phyloP scores from a whole-genome alignment of 1,140 invertebrate genomes.

The Hesperophylax magnus region DNA sequence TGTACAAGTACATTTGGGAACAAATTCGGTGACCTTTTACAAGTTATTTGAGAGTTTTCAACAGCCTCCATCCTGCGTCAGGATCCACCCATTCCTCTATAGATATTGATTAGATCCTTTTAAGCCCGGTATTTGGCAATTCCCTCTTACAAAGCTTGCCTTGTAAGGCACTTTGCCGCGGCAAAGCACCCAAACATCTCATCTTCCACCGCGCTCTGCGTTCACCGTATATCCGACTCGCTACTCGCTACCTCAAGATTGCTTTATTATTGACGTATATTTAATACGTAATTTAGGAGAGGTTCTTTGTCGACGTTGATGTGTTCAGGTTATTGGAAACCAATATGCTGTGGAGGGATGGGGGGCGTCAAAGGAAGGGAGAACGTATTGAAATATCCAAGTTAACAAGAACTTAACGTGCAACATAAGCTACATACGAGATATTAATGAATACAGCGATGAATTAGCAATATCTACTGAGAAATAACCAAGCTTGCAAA shows the following conservation, averaged over 20 bases:
- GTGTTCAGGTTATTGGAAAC: conserved; percentile 15
- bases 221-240: background rate
- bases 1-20: too few species aligned
- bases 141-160: background rate
- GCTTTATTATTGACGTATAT: conserved; percentile 27
- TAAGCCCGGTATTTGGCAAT: background rate
- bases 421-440: too few species aligned
- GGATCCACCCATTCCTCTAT: too few species aligned
- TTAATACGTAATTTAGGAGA: conserved; percentile 17
- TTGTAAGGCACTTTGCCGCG: background rate
- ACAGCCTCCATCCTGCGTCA: too few species aligned
- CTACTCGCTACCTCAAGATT: conserved; percentile 6
- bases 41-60: too few species aligned
- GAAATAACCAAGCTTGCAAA: too few species aligned
- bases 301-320: background rate
- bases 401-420: too few species aligned
- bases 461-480: too few species aligned
- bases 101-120: background rate
- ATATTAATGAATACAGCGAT: too few species aligned
- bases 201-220: background rate
- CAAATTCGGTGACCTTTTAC: too few species aligned
- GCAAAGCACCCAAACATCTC: background rate
- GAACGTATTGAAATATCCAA: too few species aligned
- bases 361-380: background rate
- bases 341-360: background rate